These are phyloP conservation scores for Porites lobata DNA, from an alignment of 92 coral and sea anemone species.

Conservation along the genomic window DNA sequence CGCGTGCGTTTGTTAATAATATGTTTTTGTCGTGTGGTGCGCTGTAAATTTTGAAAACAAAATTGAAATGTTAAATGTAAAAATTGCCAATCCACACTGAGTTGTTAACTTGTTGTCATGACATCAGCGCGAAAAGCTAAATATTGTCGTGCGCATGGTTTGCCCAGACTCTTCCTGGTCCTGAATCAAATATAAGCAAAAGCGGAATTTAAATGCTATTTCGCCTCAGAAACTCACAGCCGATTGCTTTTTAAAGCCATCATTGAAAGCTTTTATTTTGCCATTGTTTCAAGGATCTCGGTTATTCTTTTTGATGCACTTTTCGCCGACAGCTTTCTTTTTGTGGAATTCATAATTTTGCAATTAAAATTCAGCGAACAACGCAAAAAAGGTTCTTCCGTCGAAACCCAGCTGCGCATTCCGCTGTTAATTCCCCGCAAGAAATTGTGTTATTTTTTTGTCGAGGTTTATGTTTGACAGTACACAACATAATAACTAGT, in stretches of 20 bases:
- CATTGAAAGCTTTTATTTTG: background rate
- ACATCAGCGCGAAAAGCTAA: too few species aligned
- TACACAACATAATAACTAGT: background rate
- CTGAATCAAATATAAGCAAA: conserved; percentile 9
- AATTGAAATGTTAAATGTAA: too few species aligned
- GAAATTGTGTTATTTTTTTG: background rate
- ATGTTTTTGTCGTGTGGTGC: too few species aligned
- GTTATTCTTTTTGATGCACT: background rate
- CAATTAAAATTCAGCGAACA: conserved; percentile 28
- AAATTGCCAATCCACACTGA: too few species aligned
- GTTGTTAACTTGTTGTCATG: too few species aligned
- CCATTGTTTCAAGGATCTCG: background rate
- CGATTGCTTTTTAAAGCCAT: background rate
- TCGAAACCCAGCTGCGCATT: conserved; percentile 11
- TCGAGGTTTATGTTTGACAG: background rate
- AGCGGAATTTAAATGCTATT: background rate
- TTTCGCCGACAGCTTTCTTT: background rate
- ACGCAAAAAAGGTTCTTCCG: background rate
- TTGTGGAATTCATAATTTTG: background rate
- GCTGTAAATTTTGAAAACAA: too few species aligned
- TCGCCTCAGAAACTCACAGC: too few species aligned
- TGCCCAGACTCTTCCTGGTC: conserved; percentile 3
- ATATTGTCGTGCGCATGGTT: too few species aligned
- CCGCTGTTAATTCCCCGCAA: background rate
- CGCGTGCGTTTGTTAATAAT: too few species aligned